Percentiles rank a stretch among this genome's conserved stretches.
Conservation (phyloP, 1,140 invertebrate species). For the Sycophaga agraensis region DNA sequence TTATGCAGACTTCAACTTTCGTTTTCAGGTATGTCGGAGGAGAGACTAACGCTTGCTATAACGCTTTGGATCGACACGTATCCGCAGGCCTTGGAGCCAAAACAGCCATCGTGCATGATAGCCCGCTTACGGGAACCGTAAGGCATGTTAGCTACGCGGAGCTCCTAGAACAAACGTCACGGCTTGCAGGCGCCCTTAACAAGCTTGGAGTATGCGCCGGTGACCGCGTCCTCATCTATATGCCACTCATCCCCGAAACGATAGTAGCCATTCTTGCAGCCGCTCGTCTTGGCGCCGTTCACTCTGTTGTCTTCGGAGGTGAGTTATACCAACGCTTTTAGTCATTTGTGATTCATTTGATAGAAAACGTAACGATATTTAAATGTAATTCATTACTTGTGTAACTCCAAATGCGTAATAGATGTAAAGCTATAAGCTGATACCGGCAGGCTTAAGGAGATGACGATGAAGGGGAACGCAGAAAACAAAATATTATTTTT, state of each 20-base stretch:
- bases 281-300: slow-evolving; percentile 78
- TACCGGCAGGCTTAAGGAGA: too few species aligned
- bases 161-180: slow-evolving; percentile 74
- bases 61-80: slow-evolving; percentile 89
- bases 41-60: slow-evolving; percentile 90
- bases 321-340: too few species aligned
- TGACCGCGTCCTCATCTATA: slow-evolving; percentile 83
- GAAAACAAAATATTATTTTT: too few species aligned
- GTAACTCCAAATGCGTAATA: too few species aligned
- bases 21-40: slow-evolving; percentile 88
- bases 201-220: slow-evolving; percentile 75
- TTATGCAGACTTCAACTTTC: too few species aligned
- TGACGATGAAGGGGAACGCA: too few species aligned
- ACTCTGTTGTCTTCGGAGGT: slow-evolving; percentile 89
- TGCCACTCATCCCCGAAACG: slow-evolving; percentile 88
- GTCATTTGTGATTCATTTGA: too few species aligned
- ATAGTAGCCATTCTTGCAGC: slow-evolving; percentile 83
- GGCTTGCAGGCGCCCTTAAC: slow-evolving; percentile 74
- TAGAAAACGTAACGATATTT: too few species aligned
- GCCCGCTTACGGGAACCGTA: slow-evolving; percentile 77
- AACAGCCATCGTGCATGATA: slow-evolving; percentile 86
- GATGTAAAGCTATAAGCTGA: too few species aligned
- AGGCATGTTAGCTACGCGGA: slow-evolving; percentile 79
- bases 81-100: slow-evolving; percentile 74
- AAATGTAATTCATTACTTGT: too few species aligned